These are phyloP conservation scores for Gadus chalcogrammus DNA, from an alignment of 2,113 vertebrate genomes.

Conservation along the genomic window DNA sequence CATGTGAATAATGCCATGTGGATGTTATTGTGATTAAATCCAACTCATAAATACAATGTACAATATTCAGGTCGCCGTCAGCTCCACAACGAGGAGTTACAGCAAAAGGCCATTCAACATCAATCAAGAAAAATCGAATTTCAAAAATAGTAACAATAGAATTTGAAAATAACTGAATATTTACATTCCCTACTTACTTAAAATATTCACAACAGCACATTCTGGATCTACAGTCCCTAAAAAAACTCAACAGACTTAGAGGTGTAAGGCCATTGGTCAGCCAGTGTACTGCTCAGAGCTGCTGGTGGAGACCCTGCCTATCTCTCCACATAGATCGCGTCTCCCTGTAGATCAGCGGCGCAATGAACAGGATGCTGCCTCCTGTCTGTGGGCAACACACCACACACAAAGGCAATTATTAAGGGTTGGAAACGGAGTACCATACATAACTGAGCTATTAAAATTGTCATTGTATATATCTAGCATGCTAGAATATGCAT, in stretches of 20 bases:
- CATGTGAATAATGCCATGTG: too few species aligned
- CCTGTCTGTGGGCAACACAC: conserved; percentile 74
- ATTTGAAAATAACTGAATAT: neutral
- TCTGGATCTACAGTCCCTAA: conserved; percentile 11
- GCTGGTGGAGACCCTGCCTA: conserved; percentile 46
- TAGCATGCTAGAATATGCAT: too few species aligned
- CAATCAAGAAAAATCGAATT: neutral
- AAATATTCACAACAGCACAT: neutral
- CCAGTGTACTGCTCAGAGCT: conserved; percentile 54
- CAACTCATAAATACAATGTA: too few species aligned
- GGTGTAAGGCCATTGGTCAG: too few species aligned
- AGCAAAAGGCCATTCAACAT: neutral
- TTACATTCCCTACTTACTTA: neutral
- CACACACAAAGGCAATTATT: neutral
- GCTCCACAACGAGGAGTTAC: too few species aligned
- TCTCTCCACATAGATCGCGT: conserved; percentile 70
- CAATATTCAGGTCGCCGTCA: too few species aligned
- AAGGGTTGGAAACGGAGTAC: neutral
- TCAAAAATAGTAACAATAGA: neutral
- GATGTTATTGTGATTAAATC: too few species aligned
- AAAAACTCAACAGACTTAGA: neutral
- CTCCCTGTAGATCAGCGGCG: conserved; percentile 79
- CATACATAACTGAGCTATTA: neutral
- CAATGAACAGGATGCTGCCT: conserved; percentile 85
- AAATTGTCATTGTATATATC: neutral